Base-by-base conservation (phyloP, 2,888 invertebrate genomes). In the Pachycephus smyrnensis region DNA sequence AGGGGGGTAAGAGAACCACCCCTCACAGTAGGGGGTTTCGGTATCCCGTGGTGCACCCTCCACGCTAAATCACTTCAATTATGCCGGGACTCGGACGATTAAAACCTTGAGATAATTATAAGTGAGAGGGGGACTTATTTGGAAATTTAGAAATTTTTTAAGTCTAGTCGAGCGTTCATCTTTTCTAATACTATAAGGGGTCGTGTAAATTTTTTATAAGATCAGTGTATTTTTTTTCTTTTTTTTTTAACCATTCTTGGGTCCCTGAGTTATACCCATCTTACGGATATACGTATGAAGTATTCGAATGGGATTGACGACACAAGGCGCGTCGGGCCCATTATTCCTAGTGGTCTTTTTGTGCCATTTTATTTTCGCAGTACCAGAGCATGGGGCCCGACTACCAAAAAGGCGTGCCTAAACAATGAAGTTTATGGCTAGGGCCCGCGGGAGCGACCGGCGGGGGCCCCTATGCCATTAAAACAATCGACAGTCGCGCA, bases 371-470 rank as follows among this genome's bases (percentile, higher is more conserved):
- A 55, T 55, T 71, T 71, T 71, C 71, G n/a, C 71, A 71, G 71
- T 71, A 31, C 71, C 33, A 32, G 31, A 71, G 71, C 33, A 55
- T 55, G 31, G 71, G 71, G 71, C 71, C 71, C 12, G 71, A 71
- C 71, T 71, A 32, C 84, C 79, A 87, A 89, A 90, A 90, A 88
- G 89, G 87, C 88, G 87, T 87, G 87, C 86, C 88, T 88, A 88
- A 90, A 91, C 90, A 90, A 91, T 89, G 90, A 89, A 89, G 88
- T 90, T 90, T 90, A 91, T 88, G 89, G 83, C 82, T 82, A 84
- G 85, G 86, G 86, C 85, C 86, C 80, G 80, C 84, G 83, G 84
- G 83, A 77, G 73, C 82, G 55, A 55, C 55, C 55, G 55, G 55
- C 55, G 23, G 81, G 84, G 78, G 80, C 75, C 80, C 73, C 81